Base-by-base conservation (phyloP, 2,797 vertebrate genomes). In the Sciurus carolinensis region DNA sequence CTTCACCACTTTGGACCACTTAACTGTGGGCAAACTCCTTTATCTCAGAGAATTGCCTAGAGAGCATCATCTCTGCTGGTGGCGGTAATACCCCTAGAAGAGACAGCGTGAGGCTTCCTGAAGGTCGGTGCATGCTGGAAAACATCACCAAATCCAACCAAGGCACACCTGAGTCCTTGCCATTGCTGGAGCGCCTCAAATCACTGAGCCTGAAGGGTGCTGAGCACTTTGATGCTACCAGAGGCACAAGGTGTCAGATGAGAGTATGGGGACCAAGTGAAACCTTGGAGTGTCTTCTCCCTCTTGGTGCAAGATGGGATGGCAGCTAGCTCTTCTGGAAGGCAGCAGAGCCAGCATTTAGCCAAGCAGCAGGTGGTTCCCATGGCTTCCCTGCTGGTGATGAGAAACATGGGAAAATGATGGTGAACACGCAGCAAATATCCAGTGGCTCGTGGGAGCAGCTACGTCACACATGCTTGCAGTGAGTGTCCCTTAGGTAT, bases 141-240 rank as follows among this genome's bases (percentile, higher is more conserved):
- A 87, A 44, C 4, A 36, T 36, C 28, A 36, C 24, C 18, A 62
- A 66, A n/a, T 12, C 42, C 69, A 79, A 42, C n/a, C 4, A 30
- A 73, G 17, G 9, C 44, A 22, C 54, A n/a, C 12, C 14, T 64
- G 59, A 2, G 0, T 33, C 4, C 33, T 20, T n/a, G 42, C 47
- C 54, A 14, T 0, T 1, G 64, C 17, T 28, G 62, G 36, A 59
- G 24, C 39, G 11, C 11, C 14, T 14, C 33, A 26, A 8, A 33
- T 57, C 39, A 28, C 17, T 2, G n/a, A 26, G 50, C 5, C 9
- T 2, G 24, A 20, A 14, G 44, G 30, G 33, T 0, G 12, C 20
- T 62, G 7, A 10, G 36, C 47, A 0, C 1, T 0, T 2, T 0
- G 1, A 3, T 1, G 36, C 30, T 9, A 1, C 36, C 36, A 12